These are phyloP conservation scores for Pontoporia blainvillei DNA, from an alignment of 2,113 vertebrate species.

Conservation along the genomic window DNA sequence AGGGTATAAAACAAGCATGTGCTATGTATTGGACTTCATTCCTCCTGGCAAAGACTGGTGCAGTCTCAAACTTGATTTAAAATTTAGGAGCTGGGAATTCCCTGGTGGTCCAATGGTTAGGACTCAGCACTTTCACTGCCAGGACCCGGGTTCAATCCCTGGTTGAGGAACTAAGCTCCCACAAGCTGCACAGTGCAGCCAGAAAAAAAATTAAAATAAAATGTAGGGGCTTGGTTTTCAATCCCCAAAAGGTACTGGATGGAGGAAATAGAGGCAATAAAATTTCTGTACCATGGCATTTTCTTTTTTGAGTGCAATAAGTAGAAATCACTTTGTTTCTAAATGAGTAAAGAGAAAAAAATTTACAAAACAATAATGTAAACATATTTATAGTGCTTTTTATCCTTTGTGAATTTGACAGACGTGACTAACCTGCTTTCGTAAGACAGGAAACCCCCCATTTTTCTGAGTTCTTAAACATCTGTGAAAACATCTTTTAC, in stretches of 20 bases:
- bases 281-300: neutral
- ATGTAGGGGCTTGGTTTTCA: neutral
- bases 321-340: neutral
- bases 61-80: neutral
- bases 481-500: neutral
- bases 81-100: neutral
- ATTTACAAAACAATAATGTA: neutral
- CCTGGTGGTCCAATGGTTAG: too few species aligned
- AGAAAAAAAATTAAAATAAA: neutral
- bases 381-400: neutral
- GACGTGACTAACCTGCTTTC: neutral
- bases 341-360: neutral
- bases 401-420: neutral
- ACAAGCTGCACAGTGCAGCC: too few species aligned
- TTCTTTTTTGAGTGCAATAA: neutral
- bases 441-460: neutral
- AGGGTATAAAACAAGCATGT: neutral
- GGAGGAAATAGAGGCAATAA: neutral
- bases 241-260: neutral
- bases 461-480: neutral
- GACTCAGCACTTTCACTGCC: too few species aligned
- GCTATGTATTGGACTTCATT: neutral
- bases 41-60: neutral
- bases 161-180: too few species aligned
- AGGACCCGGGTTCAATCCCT: too few species aligned